A percentile compares a stretch with the other conserved stretches of the same genome.
Conservation (phyloP, 2,888 invertebrate genomes). For the Volucella zonaria region DNA sequence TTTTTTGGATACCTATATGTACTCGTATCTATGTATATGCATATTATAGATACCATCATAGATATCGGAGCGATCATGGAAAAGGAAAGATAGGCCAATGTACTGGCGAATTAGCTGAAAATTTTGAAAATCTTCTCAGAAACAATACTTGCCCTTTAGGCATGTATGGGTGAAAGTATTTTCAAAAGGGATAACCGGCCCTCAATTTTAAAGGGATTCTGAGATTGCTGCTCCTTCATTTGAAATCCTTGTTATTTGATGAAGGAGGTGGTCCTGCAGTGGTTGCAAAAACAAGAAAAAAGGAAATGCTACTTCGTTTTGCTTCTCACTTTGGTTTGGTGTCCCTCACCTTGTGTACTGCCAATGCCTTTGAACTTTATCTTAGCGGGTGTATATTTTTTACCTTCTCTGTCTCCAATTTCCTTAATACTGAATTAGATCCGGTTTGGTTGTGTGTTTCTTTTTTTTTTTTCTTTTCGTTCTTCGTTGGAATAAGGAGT, state of each 20-base stretch:
- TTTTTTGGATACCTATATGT: too few relatives aligned
- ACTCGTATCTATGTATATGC: too few relatives aligned
- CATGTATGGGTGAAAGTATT: neutral
- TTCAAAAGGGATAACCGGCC: conserved; percentile 29
- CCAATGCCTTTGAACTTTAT: conserved; percentile 61
- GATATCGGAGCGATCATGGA: too few relatives aligned
- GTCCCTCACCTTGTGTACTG: neutral
- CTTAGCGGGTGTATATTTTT: conserved; percentile 45
- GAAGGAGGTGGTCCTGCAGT: conserved; percentile 30
- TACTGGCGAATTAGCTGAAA: too few relatives aligned
- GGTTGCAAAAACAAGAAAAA: conserved; percentile 19
- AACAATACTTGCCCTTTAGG: neutral
- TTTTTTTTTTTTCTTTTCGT: conserved; percentile 21
- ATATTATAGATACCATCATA: too few relatives aligned
- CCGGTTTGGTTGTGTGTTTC: conserved; percentile 17
- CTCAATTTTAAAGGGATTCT: conserved; percentile 31
- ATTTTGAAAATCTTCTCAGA: too few relatives aligned
- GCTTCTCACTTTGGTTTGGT: neutral
- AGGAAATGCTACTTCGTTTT: conserved; percentile 39
- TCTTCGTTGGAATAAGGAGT: conserved; percentile 28
- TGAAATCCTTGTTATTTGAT: conserved; percentile 37
- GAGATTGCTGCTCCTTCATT: conserved; percentile 37
- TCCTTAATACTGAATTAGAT: conserved; percentile 51
- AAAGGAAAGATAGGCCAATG: too few relatives aligned
- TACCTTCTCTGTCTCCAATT: conserved; percentile 63